Base-by-base conservation (phyloP, 2,797 vertebrate genomes). In the Leptodactylus fallax region DNA sequence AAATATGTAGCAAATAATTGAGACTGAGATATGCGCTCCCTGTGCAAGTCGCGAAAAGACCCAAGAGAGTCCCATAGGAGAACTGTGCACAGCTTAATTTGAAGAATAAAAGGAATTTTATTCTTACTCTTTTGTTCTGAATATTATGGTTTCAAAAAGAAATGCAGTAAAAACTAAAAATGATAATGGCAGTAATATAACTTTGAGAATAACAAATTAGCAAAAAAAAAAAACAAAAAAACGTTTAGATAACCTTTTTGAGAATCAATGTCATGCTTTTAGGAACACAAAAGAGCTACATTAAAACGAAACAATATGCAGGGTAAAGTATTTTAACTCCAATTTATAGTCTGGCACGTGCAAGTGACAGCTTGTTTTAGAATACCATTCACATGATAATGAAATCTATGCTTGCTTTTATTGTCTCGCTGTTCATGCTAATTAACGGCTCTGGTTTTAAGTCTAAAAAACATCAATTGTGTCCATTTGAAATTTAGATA, bases 1-100 rank as follows among this genome's bases (percentile, higher is more conserved):
- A 82, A 65, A 56, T 56, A 53, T 82, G 79, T 87, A 36, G 56
- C 69, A 82, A 65, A 53, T 82, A 87, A 87, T 77, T 82, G 58
- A 87, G 53, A 71, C 45, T 82, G 56, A 76, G 79, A 82, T 82
- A 82, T 77, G 67, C 14, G 16, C 16, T 76, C 36, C 56, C 36
- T 13, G 76, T 76, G 69, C 58, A 82, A 87, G 47, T 49, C 45
- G 47, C 16, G 36, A 56, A 16, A 82, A 81, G 76, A 87, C 36
- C 47, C 27, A 12, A 45, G 45, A 82, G 14, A 82, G 53, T 45
- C 61, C 58, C 79, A 82, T 8, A 74, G 36, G 65, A 60, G n/a
- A 81, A 56, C 65, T 27, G 58, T 49, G 63, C 27, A 61, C 36
- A 61, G 45, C 78, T 74, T 74, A 82, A 81, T 74, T 87, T 63